These are phyloP conservation scores for Orchesella flavescens DNA, from an alignment of 2,888 invertebrate genomes.

Conservation along the genomic window DNA sequence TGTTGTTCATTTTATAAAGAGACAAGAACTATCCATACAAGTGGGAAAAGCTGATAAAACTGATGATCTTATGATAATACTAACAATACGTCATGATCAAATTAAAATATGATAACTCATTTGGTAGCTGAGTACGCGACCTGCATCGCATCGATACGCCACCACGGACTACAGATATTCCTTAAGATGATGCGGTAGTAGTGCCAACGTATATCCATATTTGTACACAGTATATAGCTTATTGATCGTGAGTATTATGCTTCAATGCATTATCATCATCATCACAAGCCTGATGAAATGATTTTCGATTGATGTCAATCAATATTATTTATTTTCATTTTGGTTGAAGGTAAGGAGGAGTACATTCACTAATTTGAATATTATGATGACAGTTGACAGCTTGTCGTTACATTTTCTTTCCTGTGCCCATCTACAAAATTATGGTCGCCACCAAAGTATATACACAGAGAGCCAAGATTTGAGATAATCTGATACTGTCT, in stretches of 20 bases:
- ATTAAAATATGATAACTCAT: slow-evolving; percentile 62
- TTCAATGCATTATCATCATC: too few relatives aligned
- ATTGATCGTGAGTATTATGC: too few relatives aligned
- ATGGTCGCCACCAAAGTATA: slow-evolving; percentile 39
- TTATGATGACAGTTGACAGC: slow-evolving; percentile 60
- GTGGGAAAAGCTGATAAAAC: slow-evolving; percentile 16
- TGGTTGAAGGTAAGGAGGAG: neutral
- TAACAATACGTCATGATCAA: slow-evolving; percentile 56
- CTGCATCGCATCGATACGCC: neutral
- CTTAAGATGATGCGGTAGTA: neutral
- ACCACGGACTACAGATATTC: too few relatives aligned
- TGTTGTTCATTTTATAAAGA: slow-evolving; percentile 9
- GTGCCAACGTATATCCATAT: neutral
- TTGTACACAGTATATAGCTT: neutral
- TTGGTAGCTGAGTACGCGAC: slow-evolving; percentile 14
- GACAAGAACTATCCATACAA: slow-evolving; percentile 9
- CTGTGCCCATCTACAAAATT: slow-evolving; percentile 17
- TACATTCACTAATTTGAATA: slow-evolving; percentile 58
- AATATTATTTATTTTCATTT: too few relatives aligned
- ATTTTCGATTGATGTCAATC: slow-evolving; percentile 37
- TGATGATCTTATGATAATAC: slow-evolving; percentile 38
- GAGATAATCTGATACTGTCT: too few relatives aligned
- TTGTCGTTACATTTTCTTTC: slow-evolving; percentile 50
- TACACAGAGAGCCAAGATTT: too few relatives aligned
- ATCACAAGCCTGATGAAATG: slow-evolving; percentile 20